Percentiles rank a stretch among this genome's conserved stretches.
Conservation (phyloP, 30 jellyfish, hydroid and myxozoan species). For the Aurelia sp. region DNA sequence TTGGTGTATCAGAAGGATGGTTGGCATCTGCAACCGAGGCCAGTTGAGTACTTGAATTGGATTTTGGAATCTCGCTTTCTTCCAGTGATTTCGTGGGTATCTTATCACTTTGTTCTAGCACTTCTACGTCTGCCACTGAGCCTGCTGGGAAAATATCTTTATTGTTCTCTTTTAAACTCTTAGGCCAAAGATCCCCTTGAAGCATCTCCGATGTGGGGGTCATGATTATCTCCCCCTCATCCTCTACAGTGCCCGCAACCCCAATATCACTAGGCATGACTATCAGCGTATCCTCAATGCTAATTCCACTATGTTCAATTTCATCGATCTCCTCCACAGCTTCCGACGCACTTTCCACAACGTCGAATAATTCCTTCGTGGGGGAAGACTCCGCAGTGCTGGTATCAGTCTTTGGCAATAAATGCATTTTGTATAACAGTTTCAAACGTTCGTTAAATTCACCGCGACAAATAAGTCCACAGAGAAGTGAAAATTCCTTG, state of each 20-base stretch:
- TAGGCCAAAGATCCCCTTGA: constrained; percentile 31
- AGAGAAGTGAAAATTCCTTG: constrained; percentile 76
- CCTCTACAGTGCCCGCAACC: constrained; percentile 63
- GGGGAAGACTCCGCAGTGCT: constrained; percentile 54
- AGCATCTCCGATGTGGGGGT: constrained; percentile 57
- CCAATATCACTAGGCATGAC: constrained; percentile 59
- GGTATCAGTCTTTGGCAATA: constrained; percentile 65
- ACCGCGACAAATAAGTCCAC: constrained; percentile 93
- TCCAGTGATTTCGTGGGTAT: neutral
- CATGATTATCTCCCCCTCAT: constrained; percentile 68
- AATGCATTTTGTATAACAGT: constrained; percentile 87
- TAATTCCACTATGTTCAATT: constrained; percentile 58
- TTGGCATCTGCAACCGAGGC: neutral
- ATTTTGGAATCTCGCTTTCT: constrained; percentile 4
- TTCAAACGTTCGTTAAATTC: constrained; percentile 84
- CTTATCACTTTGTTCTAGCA: neutral
- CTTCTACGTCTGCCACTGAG: neutral
- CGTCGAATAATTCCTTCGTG: constrained; percentile 69
- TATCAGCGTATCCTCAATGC: constrained; percentile 50
- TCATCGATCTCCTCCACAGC: constrained; percentile 79
- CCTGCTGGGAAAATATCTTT: neutral
- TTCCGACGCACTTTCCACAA: constrained; percentile 91
- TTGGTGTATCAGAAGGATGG: neutral
- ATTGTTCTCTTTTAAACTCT: constrained; percentile 1
- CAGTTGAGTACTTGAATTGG: neutral